Conservation (phyloP, 2,113 vertebrate species). For the Hipposideros armiger region DNA sequence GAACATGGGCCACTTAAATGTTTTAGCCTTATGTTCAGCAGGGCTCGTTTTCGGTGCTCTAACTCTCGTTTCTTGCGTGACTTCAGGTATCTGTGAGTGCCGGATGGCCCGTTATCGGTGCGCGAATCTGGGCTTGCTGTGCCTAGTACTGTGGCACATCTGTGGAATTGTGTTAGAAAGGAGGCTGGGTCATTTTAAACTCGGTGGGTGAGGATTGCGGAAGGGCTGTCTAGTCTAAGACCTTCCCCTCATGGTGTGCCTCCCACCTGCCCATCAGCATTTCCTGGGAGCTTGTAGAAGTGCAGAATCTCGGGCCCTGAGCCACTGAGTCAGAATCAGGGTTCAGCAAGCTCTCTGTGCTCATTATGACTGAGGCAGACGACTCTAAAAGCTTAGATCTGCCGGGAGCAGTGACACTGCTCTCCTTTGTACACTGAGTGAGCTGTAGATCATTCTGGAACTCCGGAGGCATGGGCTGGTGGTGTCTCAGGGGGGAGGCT, state of each 20-base stretch:
- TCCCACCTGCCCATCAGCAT: too few species aligned
- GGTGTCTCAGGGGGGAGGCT: background rate
- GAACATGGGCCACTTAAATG: background rate
- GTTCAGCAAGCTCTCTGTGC: background rate
- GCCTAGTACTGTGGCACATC: too few species aligned
- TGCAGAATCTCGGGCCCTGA: background rate
- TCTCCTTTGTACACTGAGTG: accelerated
- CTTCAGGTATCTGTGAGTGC: background rate
- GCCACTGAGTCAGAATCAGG: background rate
- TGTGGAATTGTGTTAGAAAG: background rate
- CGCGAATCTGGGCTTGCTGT: too few species aligned
- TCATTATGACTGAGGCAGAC: too few species aligned
- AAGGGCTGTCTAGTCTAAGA: background rate
- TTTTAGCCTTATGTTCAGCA: background rate
- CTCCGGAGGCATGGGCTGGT: background rate
- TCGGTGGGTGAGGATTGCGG: background rate
- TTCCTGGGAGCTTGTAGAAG: background rate
- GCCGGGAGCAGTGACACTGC: background rate
- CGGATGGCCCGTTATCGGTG: background rate
- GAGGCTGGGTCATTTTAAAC: background rate
- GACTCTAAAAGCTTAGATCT: background rate
- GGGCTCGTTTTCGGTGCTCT: background rate
- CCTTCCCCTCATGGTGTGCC: background rate
- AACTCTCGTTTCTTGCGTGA: background rate
- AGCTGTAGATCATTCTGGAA: background rate